phyloP scores from a whole-genome alignment of 2,797 vertebrate species.

The Propithecus deckenii region DNA sequence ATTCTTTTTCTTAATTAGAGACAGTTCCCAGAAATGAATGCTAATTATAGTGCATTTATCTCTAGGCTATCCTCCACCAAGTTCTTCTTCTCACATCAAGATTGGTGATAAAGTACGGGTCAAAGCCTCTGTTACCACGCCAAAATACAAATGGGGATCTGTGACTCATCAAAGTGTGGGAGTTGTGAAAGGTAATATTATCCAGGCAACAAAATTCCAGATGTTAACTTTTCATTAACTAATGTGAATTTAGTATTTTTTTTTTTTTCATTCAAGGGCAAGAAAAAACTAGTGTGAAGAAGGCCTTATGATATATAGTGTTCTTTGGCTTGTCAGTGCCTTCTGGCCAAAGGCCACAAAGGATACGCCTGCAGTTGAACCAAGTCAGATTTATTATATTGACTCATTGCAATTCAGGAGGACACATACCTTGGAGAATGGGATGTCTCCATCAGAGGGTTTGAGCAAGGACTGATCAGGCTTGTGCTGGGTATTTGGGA shows the following conservation, averaged over 20 bases:
- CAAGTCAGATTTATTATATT: not conserved
- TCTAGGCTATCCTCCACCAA: constrained; percentile 96
- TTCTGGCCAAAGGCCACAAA: not conserved
- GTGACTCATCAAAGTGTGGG: constrained; percentile 98
- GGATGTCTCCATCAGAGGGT: not conserved
- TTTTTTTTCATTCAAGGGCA: not conserved
- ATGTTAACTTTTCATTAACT: not conserved
- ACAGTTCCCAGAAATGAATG: not conserved
- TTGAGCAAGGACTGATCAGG: not conserved
- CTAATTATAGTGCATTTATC: not conserved
- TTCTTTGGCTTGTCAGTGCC: not conserved
- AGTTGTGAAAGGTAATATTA: constrained; percentile 94
- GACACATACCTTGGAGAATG: not conserved
- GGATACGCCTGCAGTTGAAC: not conserved
- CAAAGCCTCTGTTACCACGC: constrained; percentile 94
- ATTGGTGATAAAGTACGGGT: constrained; percentile 99
- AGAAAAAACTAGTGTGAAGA: not conserved
- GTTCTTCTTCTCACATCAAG: constrained; percentile 98
- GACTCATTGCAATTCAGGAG: not conserved
- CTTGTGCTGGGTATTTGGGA: not conserved
- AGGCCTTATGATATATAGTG: not conserved
- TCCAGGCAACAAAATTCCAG: not conserved
- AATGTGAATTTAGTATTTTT: not conserved
- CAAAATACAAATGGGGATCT: constrained; percentile 99
- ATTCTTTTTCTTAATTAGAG: not conserved